Evolutionary conservation across 2,888 invertebrate species (phyloP).

Genomic region (Euproctis similis): DNA sequence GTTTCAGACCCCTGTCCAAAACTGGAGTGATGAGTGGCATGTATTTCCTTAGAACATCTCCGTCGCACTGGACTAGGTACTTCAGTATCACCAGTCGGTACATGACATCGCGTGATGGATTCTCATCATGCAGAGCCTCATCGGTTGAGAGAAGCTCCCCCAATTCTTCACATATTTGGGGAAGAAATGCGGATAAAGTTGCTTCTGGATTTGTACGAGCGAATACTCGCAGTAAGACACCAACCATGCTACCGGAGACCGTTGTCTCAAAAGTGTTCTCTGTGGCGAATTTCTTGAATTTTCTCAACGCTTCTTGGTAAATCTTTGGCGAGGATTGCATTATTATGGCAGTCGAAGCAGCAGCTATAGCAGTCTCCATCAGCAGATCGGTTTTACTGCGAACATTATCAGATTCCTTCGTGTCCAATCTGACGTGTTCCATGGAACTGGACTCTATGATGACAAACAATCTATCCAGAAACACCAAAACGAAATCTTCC

Average conservation of each 20-base stretch:
- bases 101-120: slow-evolving; percentile 84
- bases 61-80: slow-evolving; percentile 81
- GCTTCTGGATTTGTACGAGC: slow-evolving; percentile 80
- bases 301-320: slow-evolving; percentile 80
- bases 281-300: slow-evolving; percentile 83
- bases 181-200: slow-evolving; percentile 83
- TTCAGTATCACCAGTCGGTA: slow-evolving; percentile 85
- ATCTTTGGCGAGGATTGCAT: slow-evolving; percentile 82
- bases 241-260: slow-evolving; percentile 88
- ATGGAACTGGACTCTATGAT: slow-evolving; percentile 83
- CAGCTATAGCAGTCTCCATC: slow-evolving; percentile 81
- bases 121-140: slow-evolving; percentile 84
- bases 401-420: slow-evolving; percentile 71
- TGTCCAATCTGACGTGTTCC: slow-evolving; percentile 81
- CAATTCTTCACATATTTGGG: slow-evolving; percentile 81
- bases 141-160: slow-evolving; percentile 76
- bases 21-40: slow-evolving; percentile 78
- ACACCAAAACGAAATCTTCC: slow-evolving; percentile 91
- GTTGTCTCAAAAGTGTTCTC: slow-evolving; percentile 87
- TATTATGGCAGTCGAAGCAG: slow-evolving; percentile 80
- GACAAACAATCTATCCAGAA: slow-evolving; percentile 84
- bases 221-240: slow-evolving; percentile 81
- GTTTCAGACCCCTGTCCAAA: slow-evolving; percentile 81
- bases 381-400: slow-evolving; percentile 83
- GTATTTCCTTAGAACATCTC: slow-evolving; percentile 78